These are phyloP conservation scores for Oxytorus armatus DNA, from an alignment of 2,888 invertebrate species.

Conservation along the genomic window DNA sequence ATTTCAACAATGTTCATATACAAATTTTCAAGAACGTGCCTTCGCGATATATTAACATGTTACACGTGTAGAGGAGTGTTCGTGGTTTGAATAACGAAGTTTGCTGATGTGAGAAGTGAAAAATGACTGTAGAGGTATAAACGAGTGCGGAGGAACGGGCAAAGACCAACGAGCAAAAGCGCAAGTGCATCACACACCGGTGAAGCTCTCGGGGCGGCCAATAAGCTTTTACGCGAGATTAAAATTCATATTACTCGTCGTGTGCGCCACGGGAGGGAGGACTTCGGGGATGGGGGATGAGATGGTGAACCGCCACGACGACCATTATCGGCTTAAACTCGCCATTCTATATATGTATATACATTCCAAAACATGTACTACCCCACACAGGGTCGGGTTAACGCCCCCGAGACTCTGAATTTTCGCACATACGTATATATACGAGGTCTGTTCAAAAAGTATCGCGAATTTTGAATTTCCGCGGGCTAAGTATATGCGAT, in stretches of 20 bases:
- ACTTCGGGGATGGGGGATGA: background rate
- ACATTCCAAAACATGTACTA: constrained; percentile 33
- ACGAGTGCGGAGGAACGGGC: constrained; percentile 9
- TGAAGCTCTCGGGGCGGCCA: constrained; percentile 50
- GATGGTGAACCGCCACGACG: constrained; percentile 54
- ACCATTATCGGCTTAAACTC: constrained; percentile 66
- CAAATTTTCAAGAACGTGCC: too few relatives aligned
- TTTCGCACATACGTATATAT: constrained; percentile 1
- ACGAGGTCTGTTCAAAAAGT: too few relatives aligned
- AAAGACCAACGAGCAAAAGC: constrained; percentile 8
- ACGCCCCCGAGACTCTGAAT: constrained; percentile 38
- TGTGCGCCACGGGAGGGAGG: constrained; percentile 21
- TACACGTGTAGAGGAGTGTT: too few relatives aligned
- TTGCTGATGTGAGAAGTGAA: too few relatives aligned
- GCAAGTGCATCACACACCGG: constrained; percentile 8
- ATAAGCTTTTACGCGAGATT: constrained; percentile 75
- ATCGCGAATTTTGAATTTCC: too few relatives aligned
- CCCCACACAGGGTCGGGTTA: constrained; percentile 39
- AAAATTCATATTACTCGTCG: constrained; percentile 74
- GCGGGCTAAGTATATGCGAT: too few relatives aligned
- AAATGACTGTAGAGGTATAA: too few relatives aligned
- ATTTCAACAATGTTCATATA: too few relatives aligned
- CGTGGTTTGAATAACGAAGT: too few relatives aligned
- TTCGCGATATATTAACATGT: too few relatives aligned
- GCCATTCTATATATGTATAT: background rate